A percentile compares a stretch with the other conserved stretches of the same genome.
Conservation (phyloP, 2,113 vertebrate genomes). For the Benthochromis sp. region DNA sequence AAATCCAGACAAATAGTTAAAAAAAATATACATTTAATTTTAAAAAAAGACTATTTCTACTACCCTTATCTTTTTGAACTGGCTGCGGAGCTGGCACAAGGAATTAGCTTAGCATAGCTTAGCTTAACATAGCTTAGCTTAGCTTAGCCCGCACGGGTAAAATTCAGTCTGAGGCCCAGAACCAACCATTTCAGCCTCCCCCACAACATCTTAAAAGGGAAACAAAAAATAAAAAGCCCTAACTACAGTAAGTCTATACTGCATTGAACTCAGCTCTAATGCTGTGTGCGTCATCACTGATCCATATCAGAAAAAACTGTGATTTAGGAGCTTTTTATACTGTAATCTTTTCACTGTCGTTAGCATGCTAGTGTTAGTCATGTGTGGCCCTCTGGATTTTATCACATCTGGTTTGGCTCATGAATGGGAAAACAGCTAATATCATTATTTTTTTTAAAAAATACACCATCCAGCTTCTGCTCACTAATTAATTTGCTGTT, state of each 20-base stretch:
- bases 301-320: background rate
- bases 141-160: background rate
- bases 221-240: background rate
- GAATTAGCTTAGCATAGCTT: background rate
- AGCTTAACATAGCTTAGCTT: background rate
- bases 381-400: accelerated
- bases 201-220: background rate
- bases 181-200: background rate
- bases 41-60: background rate
- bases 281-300: background rate
- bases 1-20: background rate
- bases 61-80: background rate
- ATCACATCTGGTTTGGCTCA: background rate
- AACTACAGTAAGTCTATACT: background rate
- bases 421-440: background rate
- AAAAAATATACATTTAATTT: accelerated
- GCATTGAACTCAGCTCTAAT: background rate
- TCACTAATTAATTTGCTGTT: background rate
- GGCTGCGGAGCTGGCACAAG: background rate
- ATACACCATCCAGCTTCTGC: background rate
- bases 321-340: background rate
- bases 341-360: background rate
- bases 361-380: background rate
- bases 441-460: background rate
- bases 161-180: background rate